These are phyloP conservation scores for Brachionus calyciflorus DNA, from an alignment of 1,140 invertebrate species.

Conservation along the genomic window DNA sequence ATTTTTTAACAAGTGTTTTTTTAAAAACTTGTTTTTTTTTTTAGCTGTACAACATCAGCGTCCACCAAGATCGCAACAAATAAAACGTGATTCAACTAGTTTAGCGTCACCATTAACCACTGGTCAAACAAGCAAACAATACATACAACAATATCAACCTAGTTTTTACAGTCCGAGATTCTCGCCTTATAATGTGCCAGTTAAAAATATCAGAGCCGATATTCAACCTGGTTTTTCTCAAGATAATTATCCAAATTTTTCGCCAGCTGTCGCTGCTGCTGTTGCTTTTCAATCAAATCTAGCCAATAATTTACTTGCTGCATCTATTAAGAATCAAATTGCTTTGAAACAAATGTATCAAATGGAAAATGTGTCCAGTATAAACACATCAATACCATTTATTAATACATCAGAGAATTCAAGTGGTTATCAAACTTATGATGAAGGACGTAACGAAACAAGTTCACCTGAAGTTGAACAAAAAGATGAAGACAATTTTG, in stretches of 20 bases:
- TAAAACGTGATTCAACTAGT: conserved; percentile 51
- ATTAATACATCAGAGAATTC: conserved; percentile 14
- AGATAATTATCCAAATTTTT: not conserved
- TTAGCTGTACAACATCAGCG: conserved; percentile 83
- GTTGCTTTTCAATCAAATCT: conserved; percentile 23
- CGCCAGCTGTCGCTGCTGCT: not conserved
- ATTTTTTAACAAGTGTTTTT: not conserved
- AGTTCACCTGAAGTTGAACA: not conserved
- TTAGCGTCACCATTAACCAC: not conserved
- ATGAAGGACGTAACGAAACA: not conserved
- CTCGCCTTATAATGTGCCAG: not conserved
- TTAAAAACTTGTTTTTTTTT: conserved; percentile 47
- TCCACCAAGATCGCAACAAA: conserved; percentile 67
- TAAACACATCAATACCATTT: conserved; percentile 3
- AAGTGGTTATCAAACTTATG: conserved; percentile 35
- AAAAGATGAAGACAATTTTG: not conserved
- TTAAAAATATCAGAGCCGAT: not conserved
- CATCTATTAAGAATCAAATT: conserved; percentile 11
- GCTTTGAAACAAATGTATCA: conserved; percentile 33
- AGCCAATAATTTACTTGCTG: conserved; percentile 1
- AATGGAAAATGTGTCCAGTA: not conserved
- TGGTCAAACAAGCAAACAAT: not conserved
- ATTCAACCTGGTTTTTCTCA: not conserved
- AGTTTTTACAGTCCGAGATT: not conserved
- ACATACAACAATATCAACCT: not conserved